phyloP scores from a whole-genome alignment of 2,797 vertebrate species.

The Hyperoplus lanceolatus region DNA sequence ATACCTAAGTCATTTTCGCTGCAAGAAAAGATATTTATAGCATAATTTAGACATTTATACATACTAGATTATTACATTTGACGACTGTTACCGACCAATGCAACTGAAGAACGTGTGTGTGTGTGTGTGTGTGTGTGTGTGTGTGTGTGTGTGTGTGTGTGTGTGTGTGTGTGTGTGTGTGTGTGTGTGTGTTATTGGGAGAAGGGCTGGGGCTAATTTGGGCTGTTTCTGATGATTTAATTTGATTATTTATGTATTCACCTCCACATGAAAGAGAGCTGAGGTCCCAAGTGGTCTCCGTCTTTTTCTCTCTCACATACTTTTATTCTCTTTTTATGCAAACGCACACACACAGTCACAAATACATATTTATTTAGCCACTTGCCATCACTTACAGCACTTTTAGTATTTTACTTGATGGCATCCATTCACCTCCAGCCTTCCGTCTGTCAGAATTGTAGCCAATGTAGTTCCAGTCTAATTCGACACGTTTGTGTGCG shows the following conservation, averaged over 20 bases:
- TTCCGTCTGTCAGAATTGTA: conserved; percentile 11
- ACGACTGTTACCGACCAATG: conserved; percentile 4
- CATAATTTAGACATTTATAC: conserved; percentile 23
- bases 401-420: conserved; percentile 23
- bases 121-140: conserved; percentile 34
- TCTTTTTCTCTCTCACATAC: conserved; percentile 48
- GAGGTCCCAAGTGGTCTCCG: conserved; percentile 69
- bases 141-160: conserved; percentile 32
- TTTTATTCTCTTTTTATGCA: conserved; percentile 40
- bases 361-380: conserved; percentile 53
- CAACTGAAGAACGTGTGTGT: conserved; percentile 45
- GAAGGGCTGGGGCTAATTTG: conserved; percentile 67
- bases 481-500: conserved; percentile 17
- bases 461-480: conserved; percentile 16
- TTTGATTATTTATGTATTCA: conserved; percentile 83
- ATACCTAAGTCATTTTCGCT: background rate
- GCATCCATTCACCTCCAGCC: conserved; percentile 2
- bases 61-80: conserved; percentile 37
- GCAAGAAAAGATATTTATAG: conserved; percentile 21
- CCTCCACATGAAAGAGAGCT: conserved; percentile 80
- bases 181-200: conserved; percentile 38
- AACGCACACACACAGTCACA: conserved; percentile 32
- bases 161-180: conserved; percentile 21
- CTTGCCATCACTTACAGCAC: conserved; percentile 28
- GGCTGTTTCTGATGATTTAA: conserved; percentile 78